Percentiles rank a stretch among this genome's conserved stretches.
phyloP scores from a whole-genome alignment of 1,140 invertebrate species.

The Lanistes nyassanus region DNA sequence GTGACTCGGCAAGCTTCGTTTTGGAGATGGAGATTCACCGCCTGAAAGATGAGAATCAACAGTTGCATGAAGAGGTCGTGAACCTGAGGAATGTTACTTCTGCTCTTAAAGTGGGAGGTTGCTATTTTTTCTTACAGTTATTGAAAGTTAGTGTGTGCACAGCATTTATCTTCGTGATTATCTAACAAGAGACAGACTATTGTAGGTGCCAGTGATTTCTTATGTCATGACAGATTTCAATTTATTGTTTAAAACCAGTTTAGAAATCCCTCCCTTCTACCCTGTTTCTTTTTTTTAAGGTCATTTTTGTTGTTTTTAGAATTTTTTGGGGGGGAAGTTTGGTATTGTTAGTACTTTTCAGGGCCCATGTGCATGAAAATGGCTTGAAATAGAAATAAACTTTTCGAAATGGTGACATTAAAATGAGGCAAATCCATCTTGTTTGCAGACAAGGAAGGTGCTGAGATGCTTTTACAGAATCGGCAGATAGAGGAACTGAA shows the following conservation, averaged over 20 bases:
- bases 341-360: no score
- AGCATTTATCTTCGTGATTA: no score
- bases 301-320: not conserved
- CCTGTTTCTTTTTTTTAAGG: not conserved
- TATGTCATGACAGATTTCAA: not conserved
- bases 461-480: conserved; percentile 41
- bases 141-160: not conserved
- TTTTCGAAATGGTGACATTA: no score
- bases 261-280: not conserved
- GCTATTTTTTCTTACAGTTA: conserved; percentile 1
- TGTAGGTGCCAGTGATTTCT: not conserved
- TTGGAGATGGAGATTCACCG: conserved; percentile 31
- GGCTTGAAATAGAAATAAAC: no score
- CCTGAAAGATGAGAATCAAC: conserved; percentile 47
- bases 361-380: no score
- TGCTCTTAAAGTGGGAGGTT: conserved; percentile 52
- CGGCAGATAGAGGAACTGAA: conserved; percentile 56
- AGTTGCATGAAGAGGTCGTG: conserved; percentile 44
- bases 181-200: no score
- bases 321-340: not conserved
- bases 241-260: not conserved
- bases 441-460: conserved; percentile 46
- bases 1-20: not conserved
- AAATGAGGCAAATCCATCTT: no score
- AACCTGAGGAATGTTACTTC: conserved; percentile 41